Conservation (phyloP, 2,797 vertebrate species). For the Rhinophrynus dorsalis region DNA sequence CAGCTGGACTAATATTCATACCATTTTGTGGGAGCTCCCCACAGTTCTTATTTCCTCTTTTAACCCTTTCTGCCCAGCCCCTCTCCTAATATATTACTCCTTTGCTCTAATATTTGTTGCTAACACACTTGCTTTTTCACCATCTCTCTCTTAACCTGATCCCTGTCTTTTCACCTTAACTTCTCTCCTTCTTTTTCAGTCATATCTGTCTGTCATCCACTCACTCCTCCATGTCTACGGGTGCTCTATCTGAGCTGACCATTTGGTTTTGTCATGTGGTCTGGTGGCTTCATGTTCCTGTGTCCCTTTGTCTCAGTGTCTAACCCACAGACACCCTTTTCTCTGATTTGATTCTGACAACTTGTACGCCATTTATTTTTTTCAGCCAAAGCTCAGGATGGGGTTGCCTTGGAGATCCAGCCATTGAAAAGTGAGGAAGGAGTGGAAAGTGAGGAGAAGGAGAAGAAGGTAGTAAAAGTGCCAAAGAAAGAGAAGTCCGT, state of each 20-base stretch:
- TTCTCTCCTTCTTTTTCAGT: slow-evolving; percentile 6
- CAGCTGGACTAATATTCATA: neutral
- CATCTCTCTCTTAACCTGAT: neutral
- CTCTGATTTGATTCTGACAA: neutral
- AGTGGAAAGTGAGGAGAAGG: slow-evolving; percentile 84
- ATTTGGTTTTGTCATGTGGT: slow-evolving; percentile 17
- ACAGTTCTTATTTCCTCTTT: neutral
- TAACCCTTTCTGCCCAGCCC: neutral
- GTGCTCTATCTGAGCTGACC: neutral
- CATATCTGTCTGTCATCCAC: neutral
- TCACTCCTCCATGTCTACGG: neutral
- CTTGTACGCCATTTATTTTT: slow-evolving; percentile 19
- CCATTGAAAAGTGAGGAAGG: slow-evolving; percentile 95
- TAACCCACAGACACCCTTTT: neutral
- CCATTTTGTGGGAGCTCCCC: neutral
- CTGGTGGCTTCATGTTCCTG: slow-evolving; percentile 13
- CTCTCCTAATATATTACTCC: neutral
- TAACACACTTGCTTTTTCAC: too few relatives aligned
- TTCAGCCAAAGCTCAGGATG: slow-evolving; percentile 93
- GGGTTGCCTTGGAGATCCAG: slow-evolving; percentile 93
- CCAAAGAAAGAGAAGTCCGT: slow-evolving; percentile 98
- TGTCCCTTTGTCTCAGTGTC: slow-evolving; percentile 5
- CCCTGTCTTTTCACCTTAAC: too few relatives aligned
- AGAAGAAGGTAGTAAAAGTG: slow-evolving; percentile 83
- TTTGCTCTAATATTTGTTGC: neutral